phyloP scores from a whole-genome alignment of 2,797 vertebrate genomes.

The Pempheris klunzingeri region DNA sequence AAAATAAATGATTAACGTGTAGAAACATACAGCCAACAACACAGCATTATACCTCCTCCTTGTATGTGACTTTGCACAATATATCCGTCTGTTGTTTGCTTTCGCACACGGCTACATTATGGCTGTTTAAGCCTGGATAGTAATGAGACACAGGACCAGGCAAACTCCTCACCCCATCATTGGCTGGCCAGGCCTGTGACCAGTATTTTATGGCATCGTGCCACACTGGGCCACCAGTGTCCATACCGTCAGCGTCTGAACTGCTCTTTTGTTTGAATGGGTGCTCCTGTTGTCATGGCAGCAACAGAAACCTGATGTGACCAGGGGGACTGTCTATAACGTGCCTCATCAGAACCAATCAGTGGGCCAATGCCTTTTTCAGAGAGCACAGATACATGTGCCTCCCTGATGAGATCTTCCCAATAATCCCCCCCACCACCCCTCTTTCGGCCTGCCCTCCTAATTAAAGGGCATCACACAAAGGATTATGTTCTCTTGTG shows the following conservation, averaged over 20 bases:
- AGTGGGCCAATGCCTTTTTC: conserved; percentile 40
- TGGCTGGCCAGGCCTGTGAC: conserved; percentile 14
- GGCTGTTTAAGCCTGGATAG: not conserved
- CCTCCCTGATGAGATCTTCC: conserved; percentile 71
- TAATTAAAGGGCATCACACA: conserved; percentile 72
- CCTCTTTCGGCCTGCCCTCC: conserved; percentile 12
- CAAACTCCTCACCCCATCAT: conserved; percentile 19
- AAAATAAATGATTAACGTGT: conserved; percentile 86
- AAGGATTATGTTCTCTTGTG: conserved; percentile 57
- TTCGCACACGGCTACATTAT: not conserved
- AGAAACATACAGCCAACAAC: conserved; percentile 34
- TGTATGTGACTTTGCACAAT: not conserved
- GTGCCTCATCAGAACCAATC: conserved; percentile 58
- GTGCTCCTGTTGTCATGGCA: conserved; percentile 48
- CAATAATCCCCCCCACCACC: conserved; percentile 32
- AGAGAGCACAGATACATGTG: conserved; percentile 42
- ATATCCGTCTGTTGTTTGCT: conserved; percentile 9
- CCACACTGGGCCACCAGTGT: conserved; percentile 45
- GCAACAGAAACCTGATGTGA: conserved; percentile 26
- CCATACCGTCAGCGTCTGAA: conserved; percentile 40
- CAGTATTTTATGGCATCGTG: conserved; percentile 27
- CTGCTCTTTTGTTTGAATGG: conserved; percentile 46
- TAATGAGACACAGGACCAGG: conserved; percentile 24
- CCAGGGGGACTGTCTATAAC: conserved; percentile 21
- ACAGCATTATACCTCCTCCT: conserved; percentile 21